Evolutionary conservation across 2,797 vertebrate species (phyloP), one percentile per base, ranked within the genome.

Genomic region (Brachyrhaphis roseni): DNA sequence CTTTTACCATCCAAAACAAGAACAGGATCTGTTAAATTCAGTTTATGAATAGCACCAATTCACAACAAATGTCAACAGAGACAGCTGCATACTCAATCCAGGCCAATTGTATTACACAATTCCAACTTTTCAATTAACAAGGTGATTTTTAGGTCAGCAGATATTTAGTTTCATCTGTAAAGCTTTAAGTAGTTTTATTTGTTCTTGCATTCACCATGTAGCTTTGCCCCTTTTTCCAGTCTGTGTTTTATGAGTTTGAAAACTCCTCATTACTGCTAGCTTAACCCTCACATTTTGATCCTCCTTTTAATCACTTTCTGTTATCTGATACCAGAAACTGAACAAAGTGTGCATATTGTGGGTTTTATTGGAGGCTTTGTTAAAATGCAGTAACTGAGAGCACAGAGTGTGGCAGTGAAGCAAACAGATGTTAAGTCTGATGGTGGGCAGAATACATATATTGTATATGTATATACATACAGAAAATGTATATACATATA

Each of bases 181-280:
- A 75, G n/a, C 39, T 59, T 15, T 59, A 75, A 28, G 53, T 75
- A 41, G 36, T 59, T 75, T 55, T 28, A 41, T 57, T 15, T 62
- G 13, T 73, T 55, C n/a, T 62, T 10, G 15, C 13, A 73, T 26
- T 59, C 55, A 62, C 53, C 34, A n/a, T 18, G 13, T 26, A 28
- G 45, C 59, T 45, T 26, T 34, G 18, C 39, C 28, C 28, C 53
- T 31, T 26, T 34, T 59, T 12, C 36, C 2, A 23, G 34, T 28
- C 28, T 78, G 46, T 77, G 46, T 59, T 77, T n/a, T 71, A 51
- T 31, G 47, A 71, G 47, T 34, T 57, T 41, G n/a, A 41, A n/a
- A 68, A 49, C 34, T 55, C 2, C 28, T 72, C 18, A 57, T 28
- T 31, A 15, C 53, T 53, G 23, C 23, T n/a, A 70, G 10, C 10